Base-by-base conservation (phyloP, 1,140 invertebrate species). In the Euschistus heros region DNA sequence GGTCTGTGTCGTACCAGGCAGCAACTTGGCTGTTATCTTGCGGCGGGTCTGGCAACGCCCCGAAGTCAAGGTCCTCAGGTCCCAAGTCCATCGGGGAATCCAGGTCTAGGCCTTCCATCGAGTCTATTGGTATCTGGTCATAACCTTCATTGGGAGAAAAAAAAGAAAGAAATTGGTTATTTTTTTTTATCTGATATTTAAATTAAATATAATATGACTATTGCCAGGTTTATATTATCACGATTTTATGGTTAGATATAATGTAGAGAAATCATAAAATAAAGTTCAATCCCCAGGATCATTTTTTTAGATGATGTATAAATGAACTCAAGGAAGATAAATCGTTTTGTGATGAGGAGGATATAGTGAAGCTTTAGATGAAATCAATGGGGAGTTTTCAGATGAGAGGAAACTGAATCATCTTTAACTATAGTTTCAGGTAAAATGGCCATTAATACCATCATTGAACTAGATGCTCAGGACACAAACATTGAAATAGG, bases 111-210 rank as follows among this genome's bases (percentile, higher is more conserved):
- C 91, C 91, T 83, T 94, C 90, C 90, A 96, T 92, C 66, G 89
- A 91, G 80, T 94, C 91, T 88, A 94, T 89, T 83, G 92, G 93
- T 84, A 94, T 87, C 84, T 92, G 89, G 83, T 94, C 92, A 88
- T 93, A 94, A 82, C 91, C 92, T 92, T 78, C 22, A 57, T 50
- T 37, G 47, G 2, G 33, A 59, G 10, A 60, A 20, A 3, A 37
- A 37, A 37, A n/a, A n/a, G n/a, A n/a, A n/a, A n/a, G n/a, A n/a
- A n/a, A n/a, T n/a, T n/a, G n/a, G n/a, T n/a, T n/a, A n/a, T n/a
- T n/a, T n/a, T n/a, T n/a, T n/a, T n/a, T n/a, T n/a, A n/a, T n/a
- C n/a, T n/a, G n/a, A n/a, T n/a, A n/a, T n/a, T n/a, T n/a, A n/a
- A n/a, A n/a, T n/a, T n/a, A n/a, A n/a, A n/a, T n/a, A n/a, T n/a